These are phyloP conservation scores for Coptodon bakossiorum DNA, from an alignment of 2,113 vertebrate genomes.

Conservation along the genomic window DNA sequence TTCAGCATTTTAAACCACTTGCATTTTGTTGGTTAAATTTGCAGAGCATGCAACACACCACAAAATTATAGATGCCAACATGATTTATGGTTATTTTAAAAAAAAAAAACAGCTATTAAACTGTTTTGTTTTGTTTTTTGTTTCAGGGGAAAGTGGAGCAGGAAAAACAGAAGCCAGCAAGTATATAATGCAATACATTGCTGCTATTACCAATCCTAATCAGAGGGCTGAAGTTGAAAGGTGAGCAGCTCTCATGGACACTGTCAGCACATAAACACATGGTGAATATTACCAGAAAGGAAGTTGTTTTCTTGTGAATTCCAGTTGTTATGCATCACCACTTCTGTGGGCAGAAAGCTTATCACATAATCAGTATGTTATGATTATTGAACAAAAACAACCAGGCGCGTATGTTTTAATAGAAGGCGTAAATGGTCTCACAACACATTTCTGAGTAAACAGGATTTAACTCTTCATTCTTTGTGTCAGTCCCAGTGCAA, in stretches of 20 bases:
- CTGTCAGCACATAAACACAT: not conserved
- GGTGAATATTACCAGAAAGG: not conserved
- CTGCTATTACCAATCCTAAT: constrained; percentile 95
- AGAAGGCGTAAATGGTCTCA: not conserved
- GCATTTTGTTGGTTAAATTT: not conserved
- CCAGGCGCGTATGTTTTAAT: not conserved
- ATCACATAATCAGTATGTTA: not conserved
- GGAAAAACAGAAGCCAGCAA: constrained; percentile 99
- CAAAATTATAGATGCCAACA: not conserved
- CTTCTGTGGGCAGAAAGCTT: not conserved
- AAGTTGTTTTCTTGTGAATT: not conserved
- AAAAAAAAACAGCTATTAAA: not conserved
- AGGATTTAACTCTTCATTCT: not conserved
- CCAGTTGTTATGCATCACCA: not conserved
- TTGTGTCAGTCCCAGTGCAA: not conserved
- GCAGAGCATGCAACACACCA: not conserved
- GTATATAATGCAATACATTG: constrained; percentile 99
- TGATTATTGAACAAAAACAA: not conserved
- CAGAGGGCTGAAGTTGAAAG: constrained; percentile 96
- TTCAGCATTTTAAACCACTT: not conserved
- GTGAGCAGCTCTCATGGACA: constrained; percentile 63
- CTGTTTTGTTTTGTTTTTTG: not conserved
- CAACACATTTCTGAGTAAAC: not conserved
- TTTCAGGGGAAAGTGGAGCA: constrained; percentile 92
- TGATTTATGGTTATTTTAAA: not conserved